Base-by-base conservation (phyloP, 2,797 vertebrate genomes). In the Alectoris magna region DNA sequence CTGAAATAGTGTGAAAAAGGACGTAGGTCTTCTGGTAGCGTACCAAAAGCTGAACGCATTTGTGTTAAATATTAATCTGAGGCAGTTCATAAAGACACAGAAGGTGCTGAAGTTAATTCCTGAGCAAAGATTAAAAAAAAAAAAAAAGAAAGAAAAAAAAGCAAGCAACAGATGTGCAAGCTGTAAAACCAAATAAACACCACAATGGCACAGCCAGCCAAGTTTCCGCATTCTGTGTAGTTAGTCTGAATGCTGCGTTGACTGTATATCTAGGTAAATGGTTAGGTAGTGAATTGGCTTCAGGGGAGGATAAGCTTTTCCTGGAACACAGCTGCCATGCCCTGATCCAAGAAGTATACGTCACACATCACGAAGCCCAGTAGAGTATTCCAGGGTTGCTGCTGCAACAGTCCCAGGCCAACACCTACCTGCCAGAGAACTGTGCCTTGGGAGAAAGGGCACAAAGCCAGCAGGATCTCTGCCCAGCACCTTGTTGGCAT, bases 61-160 rank as follows among this genome's bases (percentile, higher is more conserved):
- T 55, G 21, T 53, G 49, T 93, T 85, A 96, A 91, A 87, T 69
- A 95, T 71, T 91, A 93, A 87, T 94, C 68, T 84, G 36, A 93
- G 38, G 12, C 24, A 38, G 66, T 29, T 81, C 75, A 88, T 93
- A 90, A 96, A 97, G 83, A 70, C 59, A 44, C 13, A 39, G 76
- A 71, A 96, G 62, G 71, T 70, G 38, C 56, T 67, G 14, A 84
- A 91, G 51, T 59, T 77, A 76, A 64, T 38, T 19, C 72, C 17
- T 41, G 63, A 88, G n/a, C 16, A 86, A 82, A 84, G 81, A 88
- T 51, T 38, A 5, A 18, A 53, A 67, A 36, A 51, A 49, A 88
- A 85, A 70, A 66, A 56, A 82, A 5, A 18, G 48, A 70, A 36
- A 49, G 24, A 87, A 87, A 72, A 66, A 59, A 81, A 76, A 16